Conservation (phyloP, 2,113 vertebrate genomes). For the Corydoras sp. region DNA sequence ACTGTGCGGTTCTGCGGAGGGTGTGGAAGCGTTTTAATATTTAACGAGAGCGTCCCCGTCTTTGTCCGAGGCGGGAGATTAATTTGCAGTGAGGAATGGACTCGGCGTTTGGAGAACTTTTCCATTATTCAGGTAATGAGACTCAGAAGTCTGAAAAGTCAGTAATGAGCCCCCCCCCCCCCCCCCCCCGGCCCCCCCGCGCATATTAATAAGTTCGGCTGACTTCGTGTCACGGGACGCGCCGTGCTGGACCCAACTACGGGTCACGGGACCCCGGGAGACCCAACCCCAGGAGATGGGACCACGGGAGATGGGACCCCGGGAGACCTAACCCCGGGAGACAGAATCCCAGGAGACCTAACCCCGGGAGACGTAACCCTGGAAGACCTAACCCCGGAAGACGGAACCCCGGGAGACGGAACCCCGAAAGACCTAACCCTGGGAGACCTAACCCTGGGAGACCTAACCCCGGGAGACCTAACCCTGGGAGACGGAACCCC, state of each 20-base stretch:
- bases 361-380: not conserved
- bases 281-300: not conserved
- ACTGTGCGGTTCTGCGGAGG: no score
- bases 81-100: slow-evolving; percentile 68
- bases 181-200: slow-evolving; percentile 17
- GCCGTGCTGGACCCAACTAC: no score
- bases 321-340: no score
- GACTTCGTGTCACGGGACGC: slow-evolving; percentile 50
- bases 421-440: no score
- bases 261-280: no score
- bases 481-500: no score
- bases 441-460: no score
- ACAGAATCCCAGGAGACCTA: not conserved
- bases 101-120: slow-evolving; percentile 68
- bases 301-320: no score
- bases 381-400: no score
- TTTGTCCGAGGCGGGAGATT: slow-evolving; percentile 67
- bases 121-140: slow-evolving; percentile 79
- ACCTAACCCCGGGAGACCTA: no score
- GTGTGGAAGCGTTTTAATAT: slow-evolving; percentile 63
- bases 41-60: slow-evolving; percentile 72
- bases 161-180: slow-evolving; percentile 61
- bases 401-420: no score
- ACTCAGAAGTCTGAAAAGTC: slow-evolving; percentile 71
- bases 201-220: slow-evolving; percentile 72